phyloP scores from a whole-genome alignment of 1,140 invertebrate genomes.

The Drosophila mauritiana region DNA sequence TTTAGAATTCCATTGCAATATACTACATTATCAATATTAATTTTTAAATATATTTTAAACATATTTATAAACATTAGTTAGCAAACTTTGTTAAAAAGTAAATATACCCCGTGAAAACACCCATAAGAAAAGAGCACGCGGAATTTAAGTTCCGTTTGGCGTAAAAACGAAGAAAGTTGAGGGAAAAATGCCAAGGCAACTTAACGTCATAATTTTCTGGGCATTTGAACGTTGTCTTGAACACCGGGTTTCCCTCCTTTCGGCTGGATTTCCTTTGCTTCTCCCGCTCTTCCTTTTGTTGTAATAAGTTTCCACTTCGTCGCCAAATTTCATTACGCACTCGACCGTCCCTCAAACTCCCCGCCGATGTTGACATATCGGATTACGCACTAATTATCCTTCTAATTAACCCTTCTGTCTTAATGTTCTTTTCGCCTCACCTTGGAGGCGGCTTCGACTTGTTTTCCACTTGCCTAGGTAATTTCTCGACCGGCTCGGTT shows the following conservation, averaged over 20 bases:
- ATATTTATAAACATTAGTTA: too few relatives aligned
- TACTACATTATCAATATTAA: too few relatives aligned
- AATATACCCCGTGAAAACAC: not conserved
- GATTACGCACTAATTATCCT: conserved; percentile 83
- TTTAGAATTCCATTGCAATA: too few relatives aligned
- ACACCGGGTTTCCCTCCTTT: conserved; percentile 9
- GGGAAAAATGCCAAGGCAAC: conserved; percentile 12
- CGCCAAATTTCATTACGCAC: conserved; percentile 69
- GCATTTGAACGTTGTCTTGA: conserved; percentile 36
- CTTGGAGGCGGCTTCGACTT: conserved; percentile 22
- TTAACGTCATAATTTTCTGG: conserved; percentile 74
- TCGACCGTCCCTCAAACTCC: not conserved
- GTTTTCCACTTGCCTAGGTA: conserved; percentile 42
- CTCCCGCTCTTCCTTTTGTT: conserved; percentile 6
- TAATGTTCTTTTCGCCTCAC: conserved; percentile 48
- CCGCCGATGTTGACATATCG: conserved; percentile 76
- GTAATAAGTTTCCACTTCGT: conserved; percentile 59
- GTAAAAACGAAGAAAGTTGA: conserved; percentile 1
- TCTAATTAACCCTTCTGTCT: conserved; percentile 81
- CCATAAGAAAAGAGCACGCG: not conserved
- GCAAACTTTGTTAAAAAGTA: not conserved
- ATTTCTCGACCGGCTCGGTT: conserved; percentile 18
- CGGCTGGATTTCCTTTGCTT: not conserved
- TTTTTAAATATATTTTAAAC: too few relatives aligned
- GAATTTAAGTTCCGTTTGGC: conserved; percentile 2